These are phyloP conservation scores for Acanthosepion esculentum DNA, from an alignment of 2,888 invertebrate species.

Conservation along the genomic window DNA sequence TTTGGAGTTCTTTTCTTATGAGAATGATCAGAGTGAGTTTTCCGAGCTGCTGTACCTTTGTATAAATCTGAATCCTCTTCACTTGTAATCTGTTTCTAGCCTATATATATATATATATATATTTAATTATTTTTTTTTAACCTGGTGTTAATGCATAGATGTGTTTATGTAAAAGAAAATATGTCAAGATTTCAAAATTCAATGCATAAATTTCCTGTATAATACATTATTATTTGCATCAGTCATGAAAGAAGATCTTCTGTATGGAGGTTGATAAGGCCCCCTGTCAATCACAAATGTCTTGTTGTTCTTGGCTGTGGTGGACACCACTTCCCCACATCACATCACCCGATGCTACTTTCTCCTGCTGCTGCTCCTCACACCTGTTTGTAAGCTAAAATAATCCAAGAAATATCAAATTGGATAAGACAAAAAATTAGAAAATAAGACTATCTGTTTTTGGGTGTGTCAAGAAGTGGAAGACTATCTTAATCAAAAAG, in stretches of 20 bases:
- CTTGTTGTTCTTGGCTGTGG: neutral
- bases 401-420: neutral
- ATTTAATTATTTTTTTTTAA: too few relatives aligned
- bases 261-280: neutral
- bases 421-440: neutral
- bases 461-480: neutral
- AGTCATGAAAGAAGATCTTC: neutral
- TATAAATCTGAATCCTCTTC: too few relatives aligned
- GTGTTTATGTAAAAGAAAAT: neutral
- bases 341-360: too few relatives aligned
- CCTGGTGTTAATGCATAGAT: too few relatives aligned
- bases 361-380: neutral
- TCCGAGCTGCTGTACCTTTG: too few relatives aligned
- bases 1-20: too few relatives aligned
- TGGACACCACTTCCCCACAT: neutral
- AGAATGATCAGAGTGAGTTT: too few relatives aligned
- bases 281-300: neutral
- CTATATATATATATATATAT: too few relatives aligned
- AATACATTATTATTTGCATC: neutral
- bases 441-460: neutral
- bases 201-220: neutral
- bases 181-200: neutral
- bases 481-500: neutral
- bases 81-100: too few relatives aligned
- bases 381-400: neutral